Evolutionary conservation across 1,140 invertebrate genomes (phyloP), one percentile per base, ranked within the genome.

Genomic region (Drosophila sulfurigaster): DNA sequence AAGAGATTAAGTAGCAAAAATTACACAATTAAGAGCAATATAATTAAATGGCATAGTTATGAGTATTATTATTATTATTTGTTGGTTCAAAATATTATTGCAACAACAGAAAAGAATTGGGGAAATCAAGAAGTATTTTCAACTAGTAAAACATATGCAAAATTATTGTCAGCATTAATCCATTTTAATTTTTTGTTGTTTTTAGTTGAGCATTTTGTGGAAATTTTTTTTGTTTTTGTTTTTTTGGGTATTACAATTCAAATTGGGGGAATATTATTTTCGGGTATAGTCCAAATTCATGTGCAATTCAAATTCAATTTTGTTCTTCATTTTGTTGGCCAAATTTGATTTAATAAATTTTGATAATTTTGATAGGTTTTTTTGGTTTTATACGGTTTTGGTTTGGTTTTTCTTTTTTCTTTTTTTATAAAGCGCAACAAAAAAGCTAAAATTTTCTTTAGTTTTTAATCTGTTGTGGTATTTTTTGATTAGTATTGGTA

Each of bases 341-440:
- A 78, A 68, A 79, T 81, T 75, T 81, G 49, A 54, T 66, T 70
- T 62, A 54, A 41, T 57, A 45, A 81, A 81, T 81, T 78, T 78
- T 52, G 51, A 78, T 83, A 41, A 46, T 71, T 79, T 60, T 41
- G 49, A 45, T 54, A 41, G 5, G 38, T 20, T 3, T 43, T 75
- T 69, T 75, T 69, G 54, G 16, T 48, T 30, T 56, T 57, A 70
- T 57, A 57, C 52, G 51, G 13, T 45, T 67, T 66, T 66, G 5
- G 32, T 52, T 0, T 32, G 1, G 45, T 65, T 48, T 20, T n/a
- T 20, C 20, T 32, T 41, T 20, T 28, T 38, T 52, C 48, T 54
- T 69, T 45, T 63, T 46, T 74, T 64, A 71, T 69, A 78, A 86
- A 86, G 78, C 82, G 78, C 75, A 78, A 86, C 70, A 67, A 51